Conservation (phyloP, 2,888 invertebrate species). For the Limnephilus rhombicus region DNA sequence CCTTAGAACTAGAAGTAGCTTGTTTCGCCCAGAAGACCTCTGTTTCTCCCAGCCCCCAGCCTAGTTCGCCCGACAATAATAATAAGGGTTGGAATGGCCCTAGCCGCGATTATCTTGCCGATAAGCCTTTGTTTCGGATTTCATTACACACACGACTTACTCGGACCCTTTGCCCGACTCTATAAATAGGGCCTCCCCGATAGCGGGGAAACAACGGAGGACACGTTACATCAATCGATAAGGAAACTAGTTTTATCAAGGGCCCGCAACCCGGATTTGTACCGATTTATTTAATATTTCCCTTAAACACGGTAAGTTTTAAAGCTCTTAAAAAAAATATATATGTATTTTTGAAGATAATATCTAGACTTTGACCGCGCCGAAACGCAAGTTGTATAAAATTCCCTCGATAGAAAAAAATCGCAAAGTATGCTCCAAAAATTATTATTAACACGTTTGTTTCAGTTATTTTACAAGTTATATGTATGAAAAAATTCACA, state of each 20-base stretch:
- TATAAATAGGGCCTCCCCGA: neutral
- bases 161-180: neutral
- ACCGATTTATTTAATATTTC: no score
- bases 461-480: no score
- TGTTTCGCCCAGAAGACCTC: neutral
- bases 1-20: neutral
- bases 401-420: no score
- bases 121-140: conserved; percentile 14
- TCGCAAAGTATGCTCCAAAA: no score
- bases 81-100: neutral
- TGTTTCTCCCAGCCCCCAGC: neutral
- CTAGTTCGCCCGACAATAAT: neutral
- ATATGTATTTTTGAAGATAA: no score
- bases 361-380: no score
- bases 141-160: conserved; percentile 10
- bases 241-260: neutral
- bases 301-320: no score
- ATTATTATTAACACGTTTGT: no score
- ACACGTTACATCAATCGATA: neutral
- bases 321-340: no score
- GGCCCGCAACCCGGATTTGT: no score
- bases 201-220: neutral
- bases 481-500: no score
- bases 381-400: no score
- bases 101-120: neutral